phyloP scores from a whole-genome alignment of 2,113 vertebrate genomes.

The Ciconia stormi region DNA sequence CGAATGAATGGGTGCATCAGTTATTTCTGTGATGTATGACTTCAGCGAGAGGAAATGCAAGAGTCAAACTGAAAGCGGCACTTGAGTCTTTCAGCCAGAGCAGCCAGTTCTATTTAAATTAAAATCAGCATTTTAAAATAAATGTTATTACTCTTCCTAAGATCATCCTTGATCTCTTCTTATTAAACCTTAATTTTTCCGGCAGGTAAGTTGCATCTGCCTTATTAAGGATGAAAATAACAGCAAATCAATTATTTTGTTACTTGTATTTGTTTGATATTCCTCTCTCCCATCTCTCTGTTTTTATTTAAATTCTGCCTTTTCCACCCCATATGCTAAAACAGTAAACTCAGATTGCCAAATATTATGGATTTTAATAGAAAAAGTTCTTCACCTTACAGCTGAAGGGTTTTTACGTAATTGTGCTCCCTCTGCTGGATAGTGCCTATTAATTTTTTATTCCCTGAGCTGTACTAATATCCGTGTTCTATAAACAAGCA shows the following conservation, averaged over 20 bases:
- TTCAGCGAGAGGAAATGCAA: slow-evolving; percentile 51
- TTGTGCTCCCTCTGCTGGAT: slow-evolving; percentile 63
- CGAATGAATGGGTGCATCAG: not conserved
- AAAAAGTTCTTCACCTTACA: not conserved
- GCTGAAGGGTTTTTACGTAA: not conserved
- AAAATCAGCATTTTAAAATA: slow-evolving; percentile 8
- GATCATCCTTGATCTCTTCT: not conserved
- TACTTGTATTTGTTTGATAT: not conserved
- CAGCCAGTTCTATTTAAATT: not conserved
- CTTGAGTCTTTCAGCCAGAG: slow-evolving; percentile 18
- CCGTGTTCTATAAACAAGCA: not conserved
- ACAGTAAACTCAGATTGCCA: not conserved
- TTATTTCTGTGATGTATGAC: slow-evolving; percentile 10
- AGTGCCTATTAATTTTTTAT: slow-evolving; percentile 2
- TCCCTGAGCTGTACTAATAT: not conserved
- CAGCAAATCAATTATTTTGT: not conserved
- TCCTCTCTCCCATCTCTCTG: not conserved
- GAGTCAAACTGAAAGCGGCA: slow-evolving; percentile 46
- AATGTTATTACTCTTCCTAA: not conserved
- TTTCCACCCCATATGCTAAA: not conserved
- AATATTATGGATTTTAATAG: not conserved
- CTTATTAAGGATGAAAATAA: not conserved
- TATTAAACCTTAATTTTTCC: not conserved
- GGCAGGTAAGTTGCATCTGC: not conserved
- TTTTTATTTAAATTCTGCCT: not conserved